A percentile compares a stretch with the other conserved stretches of the same genome.
Conservation (phyloP, 2,888 invertebrate species). For the Cephus rjabovi region DNA sequence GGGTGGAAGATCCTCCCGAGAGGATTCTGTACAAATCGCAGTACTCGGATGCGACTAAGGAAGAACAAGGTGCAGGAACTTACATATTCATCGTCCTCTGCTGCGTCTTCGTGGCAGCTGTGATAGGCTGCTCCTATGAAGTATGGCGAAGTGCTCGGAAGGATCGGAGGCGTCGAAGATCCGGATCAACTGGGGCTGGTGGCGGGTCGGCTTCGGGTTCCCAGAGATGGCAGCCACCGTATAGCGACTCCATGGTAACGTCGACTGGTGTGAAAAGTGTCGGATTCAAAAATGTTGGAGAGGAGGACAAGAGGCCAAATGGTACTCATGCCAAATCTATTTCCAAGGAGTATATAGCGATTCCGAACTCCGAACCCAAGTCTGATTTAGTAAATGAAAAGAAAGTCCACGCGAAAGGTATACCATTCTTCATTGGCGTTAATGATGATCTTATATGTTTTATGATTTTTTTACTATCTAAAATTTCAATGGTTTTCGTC, state of each 20-base stretch:
- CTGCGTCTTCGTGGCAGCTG: constrained; percentile 78
- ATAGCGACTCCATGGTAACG: constrained; percentile 46
- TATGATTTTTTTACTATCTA: neutral
- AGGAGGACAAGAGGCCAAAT: constrained; percentile 59
- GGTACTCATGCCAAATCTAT: constrained; percentile 59
- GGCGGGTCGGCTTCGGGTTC: constrained; percentile 34
- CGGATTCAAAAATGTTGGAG: constrained; percentile 52
- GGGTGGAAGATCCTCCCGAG: constrained; percentile 88
- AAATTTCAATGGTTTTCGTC: constrained; percentile 3
- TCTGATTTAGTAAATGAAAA: constrained; percentile 53
- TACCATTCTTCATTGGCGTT: constrained; percentile 1
- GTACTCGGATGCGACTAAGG: constrained; percentile 78
- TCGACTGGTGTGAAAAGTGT: constrained; percentile 48
- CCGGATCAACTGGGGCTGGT: constrained; percentile 34
- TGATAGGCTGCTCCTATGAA: constrained; percentile 77
- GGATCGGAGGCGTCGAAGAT: constrained; percentile 52
- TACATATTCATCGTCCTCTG: constrained; percentile 85
- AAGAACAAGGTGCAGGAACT: constrained; percentile 82
- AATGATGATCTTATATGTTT: neutral
- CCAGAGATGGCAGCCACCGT: constrained; percentile 58
- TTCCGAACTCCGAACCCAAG: constrained; percentile 53
- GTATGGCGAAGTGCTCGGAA: constrained; percentile 67
- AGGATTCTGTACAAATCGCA: constrained; percentile 80
- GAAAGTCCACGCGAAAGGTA: constrained; percentile 56
- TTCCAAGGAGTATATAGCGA: constrained; percentile 61